A percentile compares a stretch with the other conserved stretches of the same genome.
Conservation (phyloP, 2,797 vertebrate genomes). For the Picus viridis region DNA sequence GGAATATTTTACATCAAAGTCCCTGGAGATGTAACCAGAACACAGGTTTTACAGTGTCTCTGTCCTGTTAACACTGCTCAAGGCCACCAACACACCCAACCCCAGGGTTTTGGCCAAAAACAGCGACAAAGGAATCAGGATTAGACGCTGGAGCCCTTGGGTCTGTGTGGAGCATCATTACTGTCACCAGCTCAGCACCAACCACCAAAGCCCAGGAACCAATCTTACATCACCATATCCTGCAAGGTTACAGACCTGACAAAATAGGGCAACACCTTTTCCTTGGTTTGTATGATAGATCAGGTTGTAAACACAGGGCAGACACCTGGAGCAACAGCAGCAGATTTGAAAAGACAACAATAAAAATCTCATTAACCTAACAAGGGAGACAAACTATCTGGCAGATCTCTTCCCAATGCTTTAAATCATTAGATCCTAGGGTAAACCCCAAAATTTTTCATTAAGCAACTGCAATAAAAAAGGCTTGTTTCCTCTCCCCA, state of each 20-base stretch:
- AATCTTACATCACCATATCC: not conserved
- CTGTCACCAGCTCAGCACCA: accelerated
- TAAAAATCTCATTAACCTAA: slow-evolving; percentile 41
- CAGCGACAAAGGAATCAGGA: not conserved
- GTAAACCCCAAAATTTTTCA: not conserved
- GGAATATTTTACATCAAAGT: not conserved
- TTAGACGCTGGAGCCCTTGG: accelerated
- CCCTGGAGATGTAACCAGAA: not conserved
- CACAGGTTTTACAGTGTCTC: not conserved
- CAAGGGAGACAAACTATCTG: not conserved
- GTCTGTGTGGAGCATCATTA: accelerated
- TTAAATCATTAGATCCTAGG: not conserved
- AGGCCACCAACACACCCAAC: not conserved
- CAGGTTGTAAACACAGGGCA: not conserved
- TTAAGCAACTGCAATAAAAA: slow-evolving; percentile 19
- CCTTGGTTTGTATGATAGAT: not conserved
- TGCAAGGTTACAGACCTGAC: not conserved
- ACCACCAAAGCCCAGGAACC: not conserved
- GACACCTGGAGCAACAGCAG: not conserved
- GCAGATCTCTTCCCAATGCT: not conserved
- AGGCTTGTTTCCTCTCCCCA: not conserved
- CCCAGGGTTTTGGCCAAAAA: not conserved
- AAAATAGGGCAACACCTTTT: not conserved
- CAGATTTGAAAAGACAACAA: not conserved
- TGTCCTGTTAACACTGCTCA: not conserved